Evolutionary conservation across 2,888 invertebrate genomes (phyloP), one percentile per base, ranked within the genome.

Genomic region (Mayetiola destructor): DNA sequence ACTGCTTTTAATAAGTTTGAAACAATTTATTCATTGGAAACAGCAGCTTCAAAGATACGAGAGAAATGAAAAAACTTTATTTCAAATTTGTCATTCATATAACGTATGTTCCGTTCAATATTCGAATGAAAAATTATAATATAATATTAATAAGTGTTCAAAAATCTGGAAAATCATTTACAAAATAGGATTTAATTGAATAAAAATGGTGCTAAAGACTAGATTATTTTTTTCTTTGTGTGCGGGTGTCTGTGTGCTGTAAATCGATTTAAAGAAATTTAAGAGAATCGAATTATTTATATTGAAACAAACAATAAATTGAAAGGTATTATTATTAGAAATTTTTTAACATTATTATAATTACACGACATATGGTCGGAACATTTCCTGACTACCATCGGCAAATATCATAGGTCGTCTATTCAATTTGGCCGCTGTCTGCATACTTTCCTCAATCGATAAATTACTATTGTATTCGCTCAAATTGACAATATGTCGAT

Each of bases 321-420:
- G 16, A 40, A 40, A 21, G 10, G 40, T 16, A 18, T 20, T 18
- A 10, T 27, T 10, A 16, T 29, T 8, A 9, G 27, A 10, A 14
- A 42, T 42, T 42, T 14, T 10, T 23, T 21, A 12, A 3, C 42
- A n/a, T n/a, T n/a, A n/a, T n/a, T n/a, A n/a, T 42, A 23, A 23
- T 48, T 58, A 58, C 40, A 58, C 58, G 32, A 58, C 58, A 56
- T 58, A 59, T 21, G 59, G 59, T 55, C 59, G 32, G 56, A 59
- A 59, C 55, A 59, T 59, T 12, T 58, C 59, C 48, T 54, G 40
- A 39, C 37, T 32, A 12, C 56, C 53, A 57, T 59, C 57, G 3
- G 57, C 23, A 56, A 57, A 57, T 23, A 59, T 37, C 48, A 59
- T 29, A 2, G 56, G 36, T 12, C 59, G n/a, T 29, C 56, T 39